Base-by-base conservation (phyloP, 2,888 invertebrate species). In the Agonopterix arenella region DNA sequence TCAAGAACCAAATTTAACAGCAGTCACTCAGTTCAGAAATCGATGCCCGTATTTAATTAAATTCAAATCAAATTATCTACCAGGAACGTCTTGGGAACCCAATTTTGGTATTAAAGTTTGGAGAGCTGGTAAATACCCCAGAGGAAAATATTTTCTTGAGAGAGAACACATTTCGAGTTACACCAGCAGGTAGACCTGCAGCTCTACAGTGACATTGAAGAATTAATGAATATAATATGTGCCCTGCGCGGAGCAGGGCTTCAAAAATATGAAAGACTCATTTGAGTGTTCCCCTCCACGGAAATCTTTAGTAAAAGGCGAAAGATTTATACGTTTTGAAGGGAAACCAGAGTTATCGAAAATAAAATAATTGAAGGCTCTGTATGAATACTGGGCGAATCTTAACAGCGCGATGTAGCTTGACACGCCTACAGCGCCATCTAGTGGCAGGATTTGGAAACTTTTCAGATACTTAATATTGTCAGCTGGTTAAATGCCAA, bases 231-330 rank as follows among this genome's bases (percentile, higher is more conserved):
- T n/a, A n/a, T n/a, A n/a, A n/a, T 18, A 18, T 18, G 18, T 28
- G 28, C 28, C 28, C 28, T 28, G 28, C 28, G 5, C 5, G 28
- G 5, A 40, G 40, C 40, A 40, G 40, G 40, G n/a, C 40, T n/a
- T 43, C 43, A 48, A 48, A 48, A 48, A 38, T 41, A 28, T 28
- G 8, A 8, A 7, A 92, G 91, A 92, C 92, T 92, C 93, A 92
- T 93, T 91, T 90, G 90, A 90, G 90, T 92, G 92, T 89, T 86
- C 92, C 92, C 90, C 92, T 92, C 92, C 93, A 92, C 92, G 92
- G 92, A 92, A 93, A 93, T 93, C 92, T 93, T 93, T 93, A 93
- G 93, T 93, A 93, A 93, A 93, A 93, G 93, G 93, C 93, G 93
- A 93, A 93, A 93, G 93, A 92, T 93, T 92, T 93, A 90, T 92